phyloP scores from a whole-genome alignment of 2,113 vertebrate genomes.

The Catharus bicknelli region DNA sequence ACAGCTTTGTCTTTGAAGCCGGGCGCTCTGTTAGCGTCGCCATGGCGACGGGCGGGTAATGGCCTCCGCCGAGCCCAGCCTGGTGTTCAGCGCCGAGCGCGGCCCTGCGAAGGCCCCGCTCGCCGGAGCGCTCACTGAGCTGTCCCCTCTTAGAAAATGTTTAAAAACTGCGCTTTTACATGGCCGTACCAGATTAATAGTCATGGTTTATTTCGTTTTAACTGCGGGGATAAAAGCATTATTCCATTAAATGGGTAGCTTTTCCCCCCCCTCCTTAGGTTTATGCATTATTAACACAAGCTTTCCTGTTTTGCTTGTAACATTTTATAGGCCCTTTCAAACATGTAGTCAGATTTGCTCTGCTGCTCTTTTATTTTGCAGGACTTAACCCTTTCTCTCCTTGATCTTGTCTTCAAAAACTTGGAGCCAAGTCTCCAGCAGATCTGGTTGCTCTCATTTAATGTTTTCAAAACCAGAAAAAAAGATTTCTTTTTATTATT shows the following conservation, averaged over 20 bases:
- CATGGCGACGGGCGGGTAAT: constrained; percentile 87
- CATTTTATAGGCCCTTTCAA: constrained; percentile 80
- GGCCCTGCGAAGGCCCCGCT: constrained; percentile 73
- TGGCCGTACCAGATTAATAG: constrained; percentile 76
- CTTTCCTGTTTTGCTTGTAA: constrained; percentile 83
- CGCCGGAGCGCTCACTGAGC: constrained; percentile 70
- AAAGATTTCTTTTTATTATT: neutral
- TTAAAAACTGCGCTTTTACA: constrained; percentile 75
- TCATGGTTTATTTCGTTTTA: constrained; percentile 78
- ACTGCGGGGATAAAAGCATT: constrained; percentile 78
- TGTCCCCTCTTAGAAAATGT: constrained; percentile 72
- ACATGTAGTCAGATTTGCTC: constrained; percentile 77
- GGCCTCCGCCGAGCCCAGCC: constrained; percentile 77
- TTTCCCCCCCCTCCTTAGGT: constrained; percentile 13
- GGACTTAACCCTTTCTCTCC: constrained; percentile 72
- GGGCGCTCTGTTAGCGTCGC: constrained; percentile 86
- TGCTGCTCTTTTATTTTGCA: constrained; percentile 68
- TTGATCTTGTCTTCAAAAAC: neutral
- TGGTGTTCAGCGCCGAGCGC: constrained; percentile 74
- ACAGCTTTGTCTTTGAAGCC: constrained; percentile 95
- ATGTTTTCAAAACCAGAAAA: neutral
- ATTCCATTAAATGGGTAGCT: constrained; percentile 76
- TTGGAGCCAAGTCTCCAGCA: neutral
- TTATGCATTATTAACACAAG: constrained; percentile 84
- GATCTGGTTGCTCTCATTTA: neutral